Conservation (phyloP, 2,797 vertebrate genomes). For the Takifugu ocellatus region DNA sequence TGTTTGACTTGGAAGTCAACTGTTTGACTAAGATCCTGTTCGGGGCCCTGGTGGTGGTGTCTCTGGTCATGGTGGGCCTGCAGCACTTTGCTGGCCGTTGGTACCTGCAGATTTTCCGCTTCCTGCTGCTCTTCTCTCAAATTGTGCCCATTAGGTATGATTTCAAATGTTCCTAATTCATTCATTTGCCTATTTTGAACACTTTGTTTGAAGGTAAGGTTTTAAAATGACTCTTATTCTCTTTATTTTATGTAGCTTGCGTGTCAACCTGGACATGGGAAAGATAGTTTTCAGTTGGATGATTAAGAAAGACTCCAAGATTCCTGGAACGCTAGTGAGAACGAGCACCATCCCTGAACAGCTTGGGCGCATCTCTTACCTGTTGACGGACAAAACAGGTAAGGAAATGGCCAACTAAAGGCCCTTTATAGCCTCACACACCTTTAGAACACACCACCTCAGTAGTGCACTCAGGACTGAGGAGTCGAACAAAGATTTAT, state of each 20-base stretch:
- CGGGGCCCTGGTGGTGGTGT: conserved; percentile 90
- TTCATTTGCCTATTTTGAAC: not conserved
- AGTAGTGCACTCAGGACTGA: conserved; percentile 47
- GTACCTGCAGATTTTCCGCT: conserved; percentile 98
- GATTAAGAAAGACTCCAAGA: conserved; percentile 95
- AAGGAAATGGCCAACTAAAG: conserved; percentile 16
- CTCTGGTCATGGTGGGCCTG: conserved; percentile 96
- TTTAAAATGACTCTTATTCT: not conserved
- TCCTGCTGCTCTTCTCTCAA: conserved; percentile 94
- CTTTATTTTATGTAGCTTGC: conserved; percentile 74
- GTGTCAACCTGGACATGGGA: conserved; percentile 98
- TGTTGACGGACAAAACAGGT: conserved; percentile 99
- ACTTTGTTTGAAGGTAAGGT: not conserved
- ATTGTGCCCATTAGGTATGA: conserved; percentile 96
- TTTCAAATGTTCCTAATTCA: not conserved
- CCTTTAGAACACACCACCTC: conserved; percentile 46
- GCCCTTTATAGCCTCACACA: conserved; percentile 45
- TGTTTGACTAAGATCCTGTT: conserved; percentile 98
- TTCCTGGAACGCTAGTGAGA: conserved; percentile 93
- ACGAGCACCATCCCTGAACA: conserved; percentile 98
- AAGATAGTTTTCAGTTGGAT: conserved; percentile 99
- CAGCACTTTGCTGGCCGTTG: conserved; percentile 96
- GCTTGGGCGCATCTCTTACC: conserved; percentile 94
- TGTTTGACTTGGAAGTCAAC: conserved; percentile 98
- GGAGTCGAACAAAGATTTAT: conserved; percentile 67